A percentile compares a stretch with the other conserved stretches of the same genome.
phyloP scores from a whole-genome alignment of 2,113 vertebrate species.

The Mionectes macconnelli region DNA sequence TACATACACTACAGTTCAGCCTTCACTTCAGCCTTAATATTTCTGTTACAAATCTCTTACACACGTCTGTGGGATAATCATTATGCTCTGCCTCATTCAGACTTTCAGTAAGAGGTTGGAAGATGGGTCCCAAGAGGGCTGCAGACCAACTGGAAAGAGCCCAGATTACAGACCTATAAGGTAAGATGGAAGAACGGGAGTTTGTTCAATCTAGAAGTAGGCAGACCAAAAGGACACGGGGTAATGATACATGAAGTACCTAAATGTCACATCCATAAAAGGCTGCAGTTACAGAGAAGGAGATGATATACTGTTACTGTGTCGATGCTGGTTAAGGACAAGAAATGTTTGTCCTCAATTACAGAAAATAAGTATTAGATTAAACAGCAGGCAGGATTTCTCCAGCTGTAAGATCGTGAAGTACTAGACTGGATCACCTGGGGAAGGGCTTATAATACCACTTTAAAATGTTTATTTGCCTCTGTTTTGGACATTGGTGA shows the following conservation, averaged over 20 bases:
- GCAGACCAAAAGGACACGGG: background rate
- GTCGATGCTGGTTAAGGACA: background rate
- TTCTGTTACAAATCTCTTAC: background rate
- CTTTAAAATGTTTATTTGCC: background rate
- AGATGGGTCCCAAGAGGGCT: background rate
- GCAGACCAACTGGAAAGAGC: background rate
- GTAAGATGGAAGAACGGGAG: background rate
- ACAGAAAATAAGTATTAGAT: background rate
- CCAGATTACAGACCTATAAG: background rate
- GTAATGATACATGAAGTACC: background rate
- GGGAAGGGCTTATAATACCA: background rate
- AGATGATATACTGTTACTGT: background rate
- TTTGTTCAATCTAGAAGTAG: background rate
- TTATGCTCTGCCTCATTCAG: background rate
- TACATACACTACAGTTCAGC: background rate
- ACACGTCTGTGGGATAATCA: background rate
- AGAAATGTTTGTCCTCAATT: background rate
- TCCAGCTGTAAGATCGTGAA: background rate
- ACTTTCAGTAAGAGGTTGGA: background rate
- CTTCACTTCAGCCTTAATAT: background rate
- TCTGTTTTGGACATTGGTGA: background rate
- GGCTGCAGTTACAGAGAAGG: background rate
- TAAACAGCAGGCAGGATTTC: background rate
- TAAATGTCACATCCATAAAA: conserved; percentile 43
- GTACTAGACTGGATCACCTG: background rate